These are phyloP conservation scores for Sepioteuthis lessoniana DNA, from an alignment of 2,888 invertebrate species.

Conservation along the genomic window DNA sequence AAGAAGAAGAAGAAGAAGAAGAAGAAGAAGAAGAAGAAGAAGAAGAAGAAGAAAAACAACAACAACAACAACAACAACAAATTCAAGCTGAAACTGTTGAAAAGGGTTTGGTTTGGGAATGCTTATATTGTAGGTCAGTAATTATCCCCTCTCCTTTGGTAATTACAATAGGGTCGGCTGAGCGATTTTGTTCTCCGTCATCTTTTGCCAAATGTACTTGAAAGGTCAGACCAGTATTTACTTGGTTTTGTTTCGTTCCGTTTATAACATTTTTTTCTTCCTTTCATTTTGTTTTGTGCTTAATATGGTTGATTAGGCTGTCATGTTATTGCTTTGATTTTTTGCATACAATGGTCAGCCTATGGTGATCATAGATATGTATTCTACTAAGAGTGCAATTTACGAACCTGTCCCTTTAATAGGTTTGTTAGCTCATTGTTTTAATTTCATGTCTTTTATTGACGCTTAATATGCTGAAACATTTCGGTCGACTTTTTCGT, in stretches of 20 bases:
- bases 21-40: neutral
- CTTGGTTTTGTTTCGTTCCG: neutral
- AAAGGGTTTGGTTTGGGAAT: neutral
- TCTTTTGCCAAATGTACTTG: neutral
- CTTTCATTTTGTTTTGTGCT: neutral
- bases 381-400: neutral
- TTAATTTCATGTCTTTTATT: no score
- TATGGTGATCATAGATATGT: neutral
- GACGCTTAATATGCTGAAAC: no score
- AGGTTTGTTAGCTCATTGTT: no score
- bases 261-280: neutral
- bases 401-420: no score
- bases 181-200: neutral
- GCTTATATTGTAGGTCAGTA: neutral
- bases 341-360: neutral
- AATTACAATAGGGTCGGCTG: neutral
- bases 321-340: neutral
- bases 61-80: neutral
- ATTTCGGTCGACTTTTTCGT: no score
- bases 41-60: neutral
- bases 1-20: neutral
- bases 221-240: neutral
- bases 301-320: neutral
- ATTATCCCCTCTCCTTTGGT: neutral
- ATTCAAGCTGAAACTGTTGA: neutral